These are phyloP conservation scores for Setipinna tenuifilis DNA, from an alignment of 2,797 vertebrate species.

Conservation along the genomic window DNA sequence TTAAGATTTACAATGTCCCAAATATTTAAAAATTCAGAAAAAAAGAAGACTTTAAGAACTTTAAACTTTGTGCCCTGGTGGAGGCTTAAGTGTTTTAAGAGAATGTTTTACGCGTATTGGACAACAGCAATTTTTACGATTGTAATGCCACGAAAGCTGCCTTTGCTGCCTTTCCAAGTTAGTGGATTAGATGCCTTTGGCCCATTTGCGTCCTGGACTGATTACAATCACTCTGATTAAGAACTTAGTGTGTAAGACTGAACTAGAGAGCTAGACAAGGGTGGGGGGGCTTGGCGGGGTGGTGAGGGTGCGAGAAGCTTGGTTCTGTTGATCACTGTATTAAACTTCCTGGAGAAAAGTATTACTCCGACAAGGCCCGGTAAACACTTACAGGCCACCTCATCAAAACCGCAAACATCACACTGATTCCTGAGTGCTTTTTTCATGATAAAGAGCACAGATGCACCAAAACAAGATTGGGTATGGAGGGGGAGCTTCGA, in stretches of 20 bases:
- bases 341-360: constrained; percentile 72
- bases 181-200: constrained; percentile 88
- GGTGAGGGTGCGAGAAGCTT: constrained; percentile 71
- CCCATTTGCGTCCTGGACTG: constrained; percentile 95
- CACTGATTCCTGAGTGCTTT: constrained; percentile 94
- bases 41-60: constrained; percentile 67
- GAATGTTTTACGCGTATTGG: constrained; percentile 74
- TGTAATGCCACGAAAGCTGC: constrained; percentile 91
- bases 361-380: constrained; percentile 66
- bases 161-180: constrained; percentile 78
- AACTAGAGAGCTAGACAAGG: constrained; percentile 68
- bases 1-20: constrained; percentile 78
- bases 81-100: constrained; percentile 74
- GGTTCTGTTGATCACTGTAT: constrained; percentile 83
- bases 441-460: constrained; percentile 66
- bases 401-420: constrained; percentile 78
- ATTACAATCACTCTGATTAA: constrained; percentile 92
- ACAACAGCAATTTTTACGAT: constrained; percentile 86
- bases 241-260: constrained; percentile 88
- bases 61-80: constrained; percentile 68
- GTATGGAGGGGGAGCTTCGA: constrained; percentile 65
- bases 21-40: constrained; percentile 68
- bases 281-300: constrained; percentile 68
- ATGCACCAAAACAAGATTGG: constrained; percentile 22
- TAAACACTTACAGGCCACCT: constrained; percentile 78